Conservation (phyloP, 2,113 vertebrate species). For the Pterocles burchelli region DNA sequence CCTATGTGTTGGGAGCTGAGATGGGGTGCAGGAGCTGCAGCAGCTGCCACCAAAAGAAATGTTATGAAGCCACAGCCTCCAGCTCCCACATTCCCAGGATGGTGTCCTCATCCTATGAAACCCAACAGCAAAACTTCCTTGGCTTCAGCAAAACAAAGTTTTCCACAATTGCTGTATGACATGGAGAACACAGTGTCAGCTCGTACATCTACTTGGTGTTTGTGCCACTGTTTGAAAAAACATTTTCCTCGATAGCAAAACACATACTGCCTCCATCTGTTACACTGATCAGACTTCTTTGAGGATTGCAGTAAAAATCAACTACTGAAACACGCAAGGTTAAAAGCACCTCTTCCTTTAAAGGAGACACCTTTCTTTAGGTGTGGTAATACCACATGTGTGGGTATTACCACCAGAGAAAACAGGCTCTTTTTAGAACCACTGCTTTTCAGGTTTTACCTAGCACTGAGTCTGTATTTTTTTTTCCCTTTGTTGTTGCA, state of each 20-base stretch:
- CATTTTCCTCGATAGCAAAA: not conserved
- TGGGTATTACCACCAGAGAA: not conserved
- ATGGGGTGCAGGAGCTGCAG: not conserved
- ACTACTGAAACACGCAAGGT: not conserved
- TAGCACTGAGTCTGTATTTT: not conserved
- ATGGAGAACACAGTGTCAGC: not conserved
- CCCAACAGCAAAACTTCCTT: not conserved
- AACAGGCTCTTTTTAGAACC: not conserved
- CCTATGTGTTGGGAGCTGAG: not conserved
- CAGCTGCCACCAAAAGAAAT: not conserved
- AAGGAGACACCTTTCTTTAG: not conserved
- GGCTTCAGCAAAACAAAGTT: not conserved
- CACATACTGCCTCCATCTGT: accelerated
- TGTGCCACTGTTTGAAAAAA: not conserved
- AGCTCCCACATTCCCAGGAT: not conserved
- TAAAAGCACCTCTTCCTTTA: not conserved
- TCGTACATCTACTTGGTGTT: not conserved
- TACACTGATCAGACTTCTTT: not conserved
- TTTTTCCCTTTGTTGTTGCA: not conserved
- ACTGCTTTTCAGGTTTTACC: not conserved
- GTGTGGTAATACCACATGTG: too few species aligned
- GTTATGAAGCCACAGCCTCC: not conserved
- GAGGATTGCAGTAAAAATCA: not conserved
- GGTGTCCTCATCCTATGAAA: not conserved
- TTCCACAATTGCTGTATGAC: not conserved